Percentiles rank a stretch among this genome's conserved stretches.
These are phyloP conservation scores for Halictus quadricinctus DNA, from an alignment of 2,888 invertebrate genomes.

Conservation along the genomic window DNA sequence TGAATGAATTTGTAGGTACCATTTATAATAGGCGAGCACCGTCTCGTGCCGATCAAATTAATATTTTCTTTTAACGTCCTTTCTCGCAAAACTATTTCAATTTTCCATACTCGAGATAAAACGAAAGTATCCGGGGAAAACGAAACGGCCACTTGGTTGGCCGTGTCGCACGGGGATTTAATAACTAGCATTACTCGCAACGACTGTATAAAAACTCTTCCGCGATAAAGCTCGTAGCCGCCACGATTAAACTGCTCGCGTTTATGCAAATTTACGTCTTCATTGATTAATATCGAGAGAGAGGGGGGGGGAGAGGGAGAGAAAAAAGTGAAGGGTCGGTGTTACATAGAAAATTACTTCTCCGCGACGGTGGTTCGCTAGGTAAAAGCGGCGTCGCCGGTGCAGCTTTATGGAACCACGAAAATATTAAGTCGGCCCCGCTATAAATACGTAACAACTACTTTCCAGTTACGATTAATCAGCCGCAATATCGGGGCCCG, in stretches of 20 bases:
- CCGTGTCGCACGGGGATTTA: background rate
- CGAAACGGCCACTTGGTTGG: background rate
- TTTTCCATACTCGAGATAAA: background rate
- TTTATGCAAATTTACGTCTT: background rate
- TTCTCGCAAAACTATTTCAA: background rate
- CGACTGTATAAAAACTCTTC: conserved; percentile 4
- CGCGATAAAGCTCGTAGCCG: background rate
- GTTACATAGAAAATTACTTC: background rate
- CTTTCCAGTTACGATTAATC: conserved; percentile 9
- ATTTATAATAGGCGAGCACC: background rate
- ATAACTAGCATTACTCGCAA: conserved; percentile 4
- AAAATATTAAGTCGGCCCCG: background rate
- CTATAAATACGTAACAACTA: background rate
- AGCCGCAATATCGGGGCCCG: background rate
- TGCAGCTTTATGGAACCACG: background rate
- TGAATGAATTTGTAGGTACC: too few relatives aligned
- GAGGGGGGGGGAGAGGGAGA: background rate
- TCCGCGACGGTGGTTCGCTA: background rate
- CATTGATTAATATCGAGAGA: background rate
- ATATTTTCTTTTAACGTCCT: background rate
- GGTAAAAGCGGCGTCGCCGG: background rate
- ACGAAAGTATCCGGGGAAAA: background rate
- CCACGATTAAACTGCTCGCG: background rate
- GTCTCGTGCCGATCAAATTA: background rate
- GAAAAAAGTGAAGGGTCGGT: too few relatives aligned